Evolutionary conservation across 2,113 vertebrate genomes (phyloP).

Genomic region (Harpagus bidentatus): DNA sequence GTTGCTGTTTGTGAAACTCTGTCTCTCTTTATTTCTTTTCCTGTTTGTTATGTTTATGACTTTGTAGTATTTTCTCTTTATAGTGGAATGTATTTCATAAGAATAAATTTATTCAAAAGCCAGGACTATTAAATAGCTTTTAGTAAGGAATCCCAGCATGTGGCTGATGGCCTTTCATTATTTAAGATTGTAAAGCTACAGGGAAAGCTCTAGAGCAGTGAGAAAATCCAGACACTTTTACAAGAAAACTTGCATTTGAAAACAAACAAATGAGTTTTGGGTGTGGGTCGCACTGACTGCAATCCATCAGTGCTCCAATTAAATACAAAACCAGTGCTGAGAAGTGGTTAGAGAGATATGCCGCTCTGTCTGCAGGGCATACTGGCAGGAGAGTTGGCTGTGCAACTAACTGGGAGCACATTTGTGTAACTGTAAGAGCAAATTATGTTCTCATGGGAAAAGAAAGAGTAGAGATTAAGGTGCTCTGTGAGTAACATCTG

Average conservation of each 20-base stretch:
- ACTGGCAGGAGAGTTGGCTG: neutral
- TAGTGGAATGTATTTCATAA: neutral
- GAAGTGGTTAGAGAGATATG: neutral
- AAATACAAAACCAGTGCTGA: neutral
- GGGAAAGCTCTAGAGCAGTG: neutral
- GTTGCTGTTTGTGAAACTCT: neutral
- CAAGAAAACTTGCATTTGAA: neutral
- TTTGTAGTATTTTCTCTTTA: neutral
- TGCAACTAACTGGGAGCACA: neutral
- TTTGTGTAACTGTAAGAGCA: neutral
- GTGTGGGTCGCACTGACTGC: neutral
- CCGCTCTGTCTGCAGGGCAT: neutral
- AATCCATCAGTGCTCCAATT: neutral
- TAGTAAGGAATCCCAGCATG: neutral
- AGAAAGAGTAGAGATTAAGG: neutral
- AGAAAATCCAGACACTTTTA: neutral
- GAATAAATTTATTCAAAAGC: neutral
- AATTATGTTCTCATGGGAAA: neutral
- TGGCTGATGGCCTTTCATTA: neutral
- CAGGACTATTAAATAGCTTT: neutral
- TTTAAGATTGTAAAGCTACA: neutral
- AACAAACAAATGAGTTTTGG: neutral
- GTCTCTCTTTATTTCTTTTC: neutral
- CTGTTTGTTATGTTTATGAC: neutral
- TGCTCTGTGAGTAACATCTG: neutral